Evolutionary conservation across 2,888 invertebrate genomes (phyloP).

Genomic region (Drosophila koepferae): DNA sequence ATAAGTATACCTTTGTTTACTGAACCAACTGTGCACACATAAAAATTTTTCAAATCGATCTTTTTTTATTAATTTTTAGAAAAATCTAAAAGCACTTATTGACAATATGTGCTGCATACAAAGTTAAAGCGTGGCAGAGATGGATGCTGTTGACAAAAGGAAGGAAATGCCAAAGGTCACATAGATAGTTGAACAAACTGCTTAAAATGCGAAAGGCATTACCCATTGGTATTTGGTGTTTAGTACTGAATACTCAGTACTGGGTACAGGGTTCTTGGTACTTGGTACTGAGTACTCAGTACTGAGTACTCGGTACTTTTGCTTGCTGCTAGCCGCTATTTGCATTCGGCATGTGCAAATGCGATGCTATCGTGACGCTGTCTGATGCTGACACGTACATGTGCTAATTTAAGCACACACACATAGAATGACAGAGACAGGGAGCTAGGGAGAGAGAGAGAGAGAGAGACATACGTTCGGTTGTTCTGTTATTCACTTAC

Average conservation of each 20-base stretch:
- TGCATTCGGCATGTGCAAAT: conserved; percentile 61
- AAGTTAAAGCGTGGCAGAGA: conserved; percentile 16
- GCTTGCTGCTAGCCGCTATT: conserved; percentile 24
- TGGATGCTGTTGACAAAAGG: conserved; percentile 15
- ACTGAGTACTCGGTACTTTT: conserved; percentile 10
- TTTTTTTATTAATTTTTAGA: background rate
- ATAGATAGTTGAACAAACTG: conserved; percentile 41
- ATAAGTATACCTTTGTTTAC: no score
- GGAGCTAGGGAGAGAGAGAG: conserved; percentile 2
- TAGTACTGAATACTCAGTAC: background rate
- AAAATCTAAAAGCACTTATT: conserved; percentile 35
- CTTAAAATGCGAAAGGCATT: conserved; percentile 30
- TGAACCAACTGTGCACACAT: no score
- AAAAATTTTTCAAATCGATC: conserved; percentile 8
- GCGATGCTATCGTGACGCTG: conserved; percentile 51
- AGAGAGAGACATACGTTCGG: conserved; percentile 23
- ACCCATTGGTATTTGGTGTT: conserved; percentile 2
- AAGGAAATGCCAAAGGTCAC: conserved; percentile 43
- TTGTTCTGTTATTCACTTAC: conserved; percentile 35
- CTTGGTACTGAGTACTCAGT: background rate
- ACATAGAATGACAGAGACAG: background rate
- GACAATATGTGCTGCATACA: conserved; percentile 31
- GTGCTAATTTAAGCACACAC: conserved; percentile 63
- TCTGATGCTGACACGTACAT: conserved; percentile 72
- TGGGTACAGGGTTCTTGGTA: background rate